Evolutionary conservation across 2,113 vertebrate species (phyloP).

Genomic region (Notothenia rossii): DNA sequence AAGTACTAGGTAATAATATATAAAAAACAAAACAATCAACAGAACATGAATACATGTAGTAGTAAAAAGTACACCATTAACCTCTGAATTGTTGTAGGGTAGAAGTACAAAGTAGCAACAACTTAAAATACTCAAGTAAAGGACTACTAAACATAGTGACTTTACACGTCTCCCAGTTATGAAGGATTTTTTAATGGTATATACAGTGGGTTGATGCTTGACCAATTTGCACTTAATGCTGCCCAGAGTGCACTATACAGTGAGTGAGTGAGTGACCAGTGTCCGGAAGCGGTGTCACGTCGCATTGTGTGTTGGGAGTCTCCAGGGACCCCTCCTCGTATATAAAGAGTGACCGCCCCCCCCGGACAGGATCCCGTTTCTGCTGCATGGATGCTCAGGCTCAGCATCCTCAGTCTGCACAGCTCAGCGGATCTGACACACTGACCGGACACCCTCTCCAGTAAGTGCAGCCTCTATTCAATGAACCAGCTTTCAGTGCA

Average conservation of each 20-base stretch:
- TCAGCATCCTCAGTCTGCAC: conserved; percentile 76
- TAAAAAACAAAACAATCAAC: too few relatives aligned
- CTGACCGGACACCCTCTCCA: conserved; percentile 26
- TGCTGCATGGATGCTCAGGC: conserved; percentile 80
- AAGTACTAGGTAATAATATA: too few relatives aligned
- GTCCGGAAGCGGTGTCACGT: conserved; percentile 53
- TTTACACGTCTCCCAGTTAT: too few relatives aligned
- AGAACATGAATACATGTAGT: too few relatives aligned
- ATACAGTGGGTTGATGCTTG: not conserved
- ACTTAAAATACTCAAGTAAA: too few relatives aligned
- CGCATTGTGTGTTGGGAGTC: conserved; percentile 29
- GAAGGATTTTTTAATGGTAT: too few relatives aligned
- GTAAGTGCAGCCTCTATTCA: conserved; percentile 58
- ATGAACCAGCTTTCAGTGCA: conserved; percentile 9
- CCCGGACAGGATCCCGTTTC: conserved; percentile 66
- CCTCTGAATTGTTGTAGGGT: too few relatives aligned
- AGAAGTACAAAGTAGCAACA: too few relatives aligned
- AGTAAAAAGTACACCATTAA: too few relatives aligned
- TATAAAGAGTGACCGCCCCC: conserved; percentile 70
- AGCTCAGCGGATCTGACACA: conserved; percentile 63
- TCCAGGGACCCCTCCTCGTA: conserved; percentile 69
- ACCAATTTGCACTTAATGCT: conserved; percentile 18
- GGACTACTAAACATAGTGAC: too few relatives aligned
- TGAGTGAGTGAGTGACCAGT: conserved; percentile 20
- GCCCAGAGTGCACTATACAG: conserved; percentile 1